Conservation (phyloP, 1,140 invertebrate species). For the Leptinotarsa undecemlineata region DNA sequence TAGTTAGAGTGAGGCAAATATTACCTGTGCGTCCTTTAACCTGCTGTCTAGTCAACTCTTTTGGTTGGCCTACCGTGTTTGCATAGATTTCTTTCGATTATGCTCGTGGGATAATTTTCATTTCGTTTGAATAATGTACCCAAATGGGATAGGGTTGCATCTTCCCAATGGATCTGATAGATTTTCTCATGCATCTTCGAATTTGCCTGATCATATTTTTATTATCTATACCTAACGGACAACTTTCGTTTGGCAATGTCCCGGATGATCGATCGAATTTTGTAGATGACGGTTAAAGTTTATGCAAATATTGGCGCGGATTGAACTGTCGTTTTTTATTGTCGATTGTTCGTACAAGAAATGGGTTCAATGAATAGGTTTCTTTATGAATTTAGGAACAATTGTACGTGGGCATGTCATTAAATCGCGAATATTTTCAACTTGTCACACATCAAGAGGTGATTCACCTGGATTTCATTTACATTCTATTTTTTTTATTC, state of each 20-base stretch:
- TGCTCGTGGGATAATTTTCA: slow-evolving; percentile 47
- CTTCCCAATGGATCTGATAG: slow-evolving; percentile 2
- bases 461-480: no score
- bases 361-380: no score
- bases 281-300: background rate
- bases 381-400: no score
- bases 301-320: background rate
- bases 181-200: background rate
- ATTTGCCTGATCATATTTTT: slow-evolving; percentile 7
- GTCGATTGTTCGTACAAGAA: no score
- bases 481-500: no score
- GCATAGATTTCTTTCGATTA: slow-evolving; percentile 44
- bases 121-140: slow-evolving; percentile 31
- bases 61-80: slow-evolving; percentile 33
- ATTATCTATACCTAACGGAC: background rate
- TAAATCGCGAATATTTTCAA: no score
- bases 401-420: no score
- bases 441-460: no score
- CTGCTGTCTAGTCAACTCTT: background rate
- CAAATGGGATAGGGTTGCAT: background rate
- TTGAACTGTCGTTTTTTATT: background rate
- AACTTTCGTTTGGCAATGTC: background rate
- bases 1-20: slow-evolving; percentile 40
- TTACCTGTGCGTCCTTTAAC: background rate
- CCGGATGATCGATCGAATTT: background rate